Percentiles rank a stretch among this genome's conserved stretches.
phyloP scores from a whole-genome alignment of 2,888 invertebrate species.

The Mythimna pallens region DNA sequence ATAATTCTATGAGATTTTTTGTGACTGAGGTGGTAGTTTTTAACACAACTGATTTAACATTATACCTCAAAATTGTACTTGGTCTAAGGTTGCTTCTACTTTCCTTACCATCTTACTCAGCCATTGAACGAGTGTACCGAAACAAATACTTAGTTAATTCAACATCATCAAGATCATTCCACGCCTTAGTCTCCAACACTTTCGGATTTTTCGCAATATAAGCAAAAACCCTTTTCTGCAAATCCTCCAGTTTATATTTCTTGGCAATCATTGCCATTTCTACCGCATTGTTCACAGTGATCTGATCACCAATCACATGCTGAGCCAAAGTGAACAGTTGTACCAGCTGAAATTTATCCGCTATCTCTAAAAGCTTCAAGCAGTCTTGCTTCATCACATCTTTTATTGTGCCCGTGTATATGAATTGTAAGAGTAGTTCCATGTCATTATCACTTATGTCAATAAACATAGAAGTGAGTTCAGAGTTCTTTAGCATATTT shows the following conservation, averaged over 20 bases:
- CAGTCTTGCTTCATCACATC: slow-evolving; percentile 75
- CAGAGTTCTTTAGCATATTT: slow-evolving; percentile 70
- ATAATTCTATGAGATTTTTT: background rate
- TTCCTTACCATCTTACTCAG: slow-evolving; percentile 34
- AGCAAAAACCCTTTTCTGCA: slow-evolving; percentile 74
- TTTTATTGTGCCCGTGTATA: slow-evolving; percentile 81
- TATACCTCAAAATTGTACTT: slow-evolving; percentile 40
- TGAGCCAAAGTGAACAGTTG: slow-evolving; percentile 74
- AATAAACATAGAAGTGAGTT: slow-evolving; percentile 66
- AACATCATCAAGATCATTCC: slow-evolving; percentile 80
- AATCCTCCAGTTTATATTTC: slow-evolving; percentile 74
- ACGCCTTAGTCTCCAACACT: slow-evolving; percentile 77
- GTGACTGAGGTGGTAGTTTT: background rate
- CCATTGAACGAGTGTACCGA: slow-evolving; percentile 61
- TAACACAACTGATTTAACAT: slow-evolving; percentile 11
- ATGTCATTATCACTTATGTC: slow-evolving; percentile 78
- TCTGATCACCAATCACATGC: slow-evolving; percentile 73
- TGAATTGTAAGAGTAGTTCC: slow-evolving; percentile 78
- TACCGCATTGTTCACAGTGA: slow-evolving; percentile 79
- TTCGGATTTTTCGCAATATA: slow-evolving; percentile 79
- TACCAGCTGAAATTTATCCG: slow-evolving; percentile 74
- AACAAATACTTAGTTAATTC: slow-evolving; percentile 79
- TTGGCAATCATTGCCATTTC: slow-evolving; percentile 79
- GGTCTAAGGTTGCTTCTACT: slow-evolving; percentile 33
- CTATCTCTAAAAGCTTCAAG: slow-evolving; percentile 75